Base-by-base conservation (phyloP, 2,113 vertebrate genomes). In the Bubo scandiacus region DNA sequence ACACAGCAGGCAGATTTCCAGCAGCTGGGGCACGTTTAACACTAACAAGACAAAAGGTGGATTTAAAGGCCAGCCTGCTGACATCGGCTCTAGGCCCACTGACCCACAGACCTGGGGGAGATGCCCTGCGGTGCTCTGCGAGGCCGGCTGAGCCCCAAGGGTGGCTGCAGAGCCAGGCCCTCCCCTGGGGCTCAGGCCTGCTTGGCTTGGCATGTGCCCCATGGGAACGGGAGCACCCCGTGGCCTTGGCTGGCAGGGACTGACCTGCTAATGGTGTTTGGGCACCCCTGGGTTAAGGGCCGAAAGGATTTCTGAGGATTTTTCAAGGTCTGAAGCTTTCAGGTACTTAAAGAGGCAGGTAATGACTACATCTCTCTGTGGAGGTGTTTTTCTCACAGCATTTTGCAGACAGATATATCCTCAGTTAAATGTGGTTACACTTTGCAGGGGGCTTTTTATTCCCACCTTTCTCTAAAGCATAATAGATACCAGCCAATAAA, bases 1-100 rank as follows among this genome's bases (percentile, higher is more conserved):
- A 36, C 9, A 3, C 11, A 74, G 32, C 14, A 5, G 40, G 17
- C 3, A 0, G 11, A 11, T 71, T 88, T 74, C 38, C 61, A 86
- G 51, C 26, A 55, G 38, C 0, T 86, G 47, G 17, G 47, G 32
- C 22, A 42, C 1, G 1, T n/a, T 74, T 62, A 30, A 43, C 32
- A 58, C 51, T 34, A 59, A 66, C 11, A 45, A 7, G 27, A 25
- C 58, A 52, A 38, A 68, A 68, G 7, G 6, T 65, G 57, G 20
- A 30, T 80, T 88, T 86, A 55, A 80, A 92, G 36, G 15, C 38
- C 32, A 18, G 67, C 75, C 40, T 77, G 52, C 49, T 75, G 29
- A 59, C 1, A 2, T 32, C 0, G 0, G 4, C n/a, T 59, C 67
- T 55, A 34, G 57, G 36, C 36, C 36, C n/a, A 25, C 6, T 7